A percentile compares a stretch with the other conserved stretches of the same genome.
phyloP scores from a whole-genome alignment of 2,113 vertebrate species.

The Psittacula cyanocephala region DNA sequence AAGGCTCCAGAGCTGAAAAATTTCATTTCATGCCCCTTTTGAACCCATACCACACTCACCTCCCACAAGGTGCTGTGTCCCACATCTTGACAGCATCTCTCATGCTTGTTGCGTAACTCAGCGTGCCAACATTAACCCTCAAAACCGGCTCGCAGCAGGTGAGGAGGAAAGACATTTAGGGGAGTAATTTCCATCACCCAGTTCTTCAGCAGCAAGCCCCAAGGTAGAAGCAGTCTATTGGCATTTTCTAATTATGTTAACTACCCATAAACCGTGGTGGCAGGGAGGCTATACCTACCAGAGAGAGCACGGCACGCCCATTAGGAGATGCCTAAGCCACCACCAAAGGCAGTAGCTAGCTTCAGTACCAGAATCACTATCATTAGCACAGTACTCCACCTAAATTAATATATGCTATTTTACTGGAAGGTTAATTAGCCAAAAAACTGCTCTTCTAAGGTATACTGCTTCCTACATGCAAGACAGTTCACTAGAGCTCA shows the following conservation, averaged over 20 bases:
- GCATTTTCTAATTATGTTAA: slow-evolving; percentile 35
- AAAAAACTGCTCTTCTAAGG: slow-evolving; percentile 20
- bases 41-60: not conserved
- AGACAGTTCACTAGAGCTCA: not conserved
- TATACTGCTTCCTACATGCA: not conserved
- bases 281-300: not conserved
- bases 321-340: not conserved
- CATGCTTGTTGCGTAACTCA: rapidly evolving
- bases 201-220: slow-evolving; percentile 39
- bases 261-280: not conserved
- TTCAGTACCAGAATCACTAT: not conserved
- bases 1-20: not conserved
- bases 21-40: not conserved
- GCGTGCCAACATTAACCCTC: not conserved
- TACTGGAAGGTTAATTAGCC: slow-evolving; percentile 26
- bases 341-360: not conserved
- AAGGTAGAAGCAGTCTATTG: slow-evolving; percentile 4
- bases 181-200: not conserved
- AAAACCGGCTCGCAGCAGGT: not conserved
- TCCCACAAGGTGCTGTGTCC: not conserved
- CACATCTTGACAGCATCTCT: not conserved
- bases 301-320: not conserved
- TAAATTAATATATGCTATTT: not conserved
- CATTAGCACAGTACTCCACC: slow-evolving; percentile 24
- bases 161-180: not conserved